Percentiles rank a stretch among this genome's conserved stretches.
Evolutionary conservation across 2,113 vertebrate species (phyloP).

Genomic region (Carassius carassius): DNA sequence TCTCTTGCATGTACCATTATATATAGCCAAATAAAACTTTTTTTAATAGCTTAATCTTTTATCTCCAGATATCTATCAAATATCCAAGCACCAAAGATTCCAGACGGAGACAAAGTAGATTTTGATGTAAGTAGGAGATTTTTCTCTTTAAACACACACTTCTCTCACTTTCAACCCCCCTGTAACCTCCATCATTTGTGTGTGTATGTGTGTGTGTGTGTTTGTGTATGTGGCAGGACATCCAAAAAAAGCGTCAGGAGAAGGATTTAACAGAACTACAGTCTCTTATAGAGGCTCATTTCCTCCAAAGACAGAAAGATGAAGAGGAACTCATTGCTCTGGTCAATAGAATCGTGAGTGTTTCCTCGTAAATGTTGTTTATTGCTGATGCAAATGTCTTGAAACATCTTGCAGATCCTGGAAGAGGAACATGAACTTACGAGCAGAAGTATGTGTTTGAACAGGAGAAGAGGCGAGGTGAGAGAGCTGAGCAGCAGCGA

Average conservation of each 20-base stretch:
- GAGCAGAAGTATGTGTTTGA: slow-evolving; percentile 4
- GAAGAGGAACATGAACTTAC: background rate
- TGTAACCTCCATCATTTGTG: background rate
- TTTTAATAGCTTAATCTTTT: background rate
- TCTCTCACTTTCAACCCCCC: background rate
- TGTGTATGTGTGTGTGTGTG: slow-evolving; percentile 19
- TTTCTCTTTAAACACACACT: background rate
- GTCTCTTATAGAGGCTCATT: slow-evolving; percentile 89
- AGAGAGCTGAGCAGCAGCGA: slow-evolving; percentile 80
- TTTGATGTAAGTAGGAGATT: slow-evolving; percentile 73
- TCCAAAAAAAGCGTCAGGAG: slow-evolving; percentile 89
- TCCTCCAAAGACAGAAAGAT: slow-evolving; percentile 88
- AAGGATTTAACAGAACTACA: slow-evolving; percentile 89
- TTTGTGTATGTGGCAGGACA: slow-evolving; percentile 74
- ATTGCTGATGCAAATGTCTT: background rate
- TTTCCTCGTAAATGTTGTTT: background rate
- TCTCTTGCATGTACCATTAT: background rate
- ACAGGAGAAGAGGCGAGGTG: slow-evolving; percentile 78
- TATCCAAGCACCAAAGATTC: slow-evolving; percentile 74
- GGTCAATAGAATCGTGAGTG: slow-evolving; percentile 85
- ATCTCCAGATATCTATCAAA: slow-evolving; percentile 74
- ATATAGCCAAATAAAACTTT: background rate
- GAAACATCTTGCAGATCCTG: background rate
- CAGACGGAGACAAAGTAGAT: slow-evolving; percentile 80
- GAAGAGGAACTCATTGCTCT: slow-evolving; percentile 86